These are phyloP conservation scores for Pelobates cultripes DNA, from an alignment of 2,797 vertebrate genomes.

Conservation along the genomic window DNA sequence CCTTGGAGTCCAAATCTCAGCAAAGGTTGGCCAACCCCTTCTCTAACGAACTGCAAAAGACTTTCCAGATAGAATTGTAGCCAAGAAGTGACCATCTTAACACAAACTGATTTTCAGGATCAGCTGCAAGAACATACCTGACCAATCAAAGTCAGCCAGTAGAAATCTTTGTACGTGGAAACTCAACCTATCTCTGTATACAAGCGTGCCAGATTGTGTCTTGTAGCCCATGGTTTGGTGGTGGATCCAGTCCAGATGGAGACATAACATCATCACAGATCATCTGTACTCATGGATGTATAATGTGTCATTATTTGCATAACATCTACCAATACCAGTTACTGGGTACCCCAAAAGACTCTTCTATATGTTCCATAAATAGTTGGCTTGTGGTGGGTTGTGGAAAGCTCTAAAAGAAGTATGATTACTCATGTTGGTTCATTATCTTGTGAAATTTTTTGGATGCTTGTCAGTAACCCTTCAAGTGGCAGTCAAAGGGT, in stretches of 20 bases:
- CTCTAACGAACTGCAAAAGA: constrained; percentile 85
- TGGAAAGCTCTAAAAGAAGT: neutral
- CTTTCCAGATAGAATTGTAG: constrained; percentile 88
- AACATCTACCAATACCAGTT: neutral
- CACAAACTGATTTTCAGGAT: constrained; percentile 11
- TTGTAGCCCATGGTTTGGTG: neutral
- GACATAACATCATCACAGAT: neutral
- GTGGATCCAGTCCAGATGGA: constrained; percentile 12
- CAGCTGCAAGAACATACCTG: constrained; percentile 7
- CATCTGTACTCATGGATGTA: neutral
- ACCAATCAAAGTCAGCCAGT: constrained; percentile 12
- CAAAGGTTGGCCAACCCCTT: constrained; percentile 83
- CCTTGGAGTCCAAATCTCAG: constrained; percentile 81
- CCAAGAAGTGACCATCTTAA: constrained; percentile 12
- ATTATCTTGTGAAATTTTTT: neutral
- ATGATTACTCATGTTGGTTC: neutral
- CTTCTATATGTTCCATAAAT: neutral
- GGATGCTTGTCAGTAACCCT: no score
- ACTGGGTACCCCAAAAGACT: neutral
- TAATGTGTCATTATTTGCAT: neutral
- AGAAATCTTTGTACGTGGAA: constrained; percentile 10
- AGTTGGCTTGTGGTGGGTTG: neutral
- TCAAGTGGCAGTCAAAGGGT: neutral
- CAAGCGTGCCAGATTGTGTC: neutral
- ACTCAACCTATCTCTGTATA: constrained; percentile 4